These are phyloP conservation scores for Drosophila navojoa DNA, from an alignment of 1,140 invertebrate species.

Conservation along the genomic window DNA sequence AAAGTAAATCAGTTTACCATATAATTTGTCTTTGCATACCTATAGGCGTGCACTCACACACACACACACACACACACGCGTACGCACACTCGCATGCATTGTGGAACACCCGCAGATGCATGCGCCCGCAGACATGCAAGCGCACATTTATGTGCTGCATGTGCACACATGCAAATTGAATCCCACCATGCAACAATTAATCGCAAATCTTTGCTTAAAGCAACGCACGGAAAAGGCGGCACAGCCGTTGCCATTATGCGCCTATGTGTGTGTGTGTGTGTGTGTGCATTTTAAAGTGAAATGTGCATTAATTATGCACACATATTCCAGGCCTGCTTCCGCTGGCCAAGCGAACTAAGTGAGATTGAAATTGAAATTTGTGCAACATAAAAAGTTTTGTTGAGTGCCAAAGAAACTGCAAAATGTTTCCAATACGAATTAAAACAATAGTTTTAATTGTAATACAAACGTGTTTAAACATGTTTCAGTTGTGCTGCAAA, in stretches of 20 bases:
- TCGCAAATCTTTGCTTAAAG: slow-evolving; percentile 79
- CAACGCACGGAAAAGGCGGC: slow-evolving; percentile 60
- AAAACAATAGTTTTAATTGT: slow-evolving; percentile 8
- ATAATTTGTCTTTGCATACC: slow-evolving; percentile 44
- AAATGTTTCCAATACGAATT: slow-evolving; percentile 13
- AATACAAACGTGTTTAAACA: slow-evolving; percentile 2
- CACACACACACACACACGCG: slow-evolving; percentile 17
- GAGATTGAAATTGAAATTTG: slow-evolving; percentile 68
- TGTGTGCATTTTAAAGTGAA: slow-evolving; percentile 80
- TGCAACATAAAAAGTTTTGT: slow-evolving; percentile 26
- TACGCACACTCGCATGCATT: slow-evolving; percentile 16
- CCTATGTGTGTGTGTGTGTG: slow-evolving; percentile 47
- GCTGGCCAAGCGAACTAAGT: slow-evolving; percentile 38
- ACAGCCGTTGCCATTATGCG: slow-evolving; percentile 67
- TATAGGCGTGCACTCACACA: slow-evolving; percentile 38
- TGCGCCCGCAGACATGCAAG: slow-evolving; percentile 7
- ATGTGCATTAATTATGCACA: slow-evolving; percentile 79
- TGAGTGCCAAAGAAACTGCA: slow-evolving; percentile 21
- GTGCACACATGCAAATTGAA: slow-evolving; percentile 65
- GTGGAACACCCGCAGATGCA: slow-evolving; percentile 8
- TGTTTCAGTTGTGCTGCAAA: slow-evolving; percentile 3
- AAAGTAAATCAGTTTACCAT: not conserved
- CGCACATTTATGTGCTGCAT: slow-evolving; percentile 3
- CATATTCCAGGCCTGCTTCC: slow-evolving; percentile 36
- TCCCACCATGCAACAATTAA: slow-evolving; percentile 78